Conservation (phyloP, 2,797 vertebrate species). For the Eupleurogrammus muticus region DNA sequence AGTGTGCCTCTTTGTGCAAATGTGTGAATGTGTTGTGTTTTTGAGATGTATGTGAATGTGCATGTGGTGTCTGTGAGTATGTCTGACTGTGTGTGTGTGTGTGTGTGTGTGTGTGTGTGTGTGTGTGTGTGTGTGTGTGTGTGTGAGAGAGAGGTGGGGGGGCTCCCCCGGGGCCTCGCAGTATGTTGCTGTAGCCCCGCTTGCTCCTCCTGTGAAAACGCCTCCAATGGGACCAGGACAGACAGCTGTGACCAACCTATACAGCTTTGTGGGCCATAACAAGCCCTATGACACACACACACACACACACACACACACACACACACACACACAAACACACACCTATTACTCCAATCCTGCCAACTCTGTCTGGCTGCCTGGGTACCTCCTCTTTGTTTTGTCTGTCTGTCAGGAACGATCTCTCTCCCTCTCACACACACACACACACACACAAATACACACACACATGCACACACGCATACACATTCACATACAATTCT, state of each 20-base stretch:
- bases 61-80: neutral
- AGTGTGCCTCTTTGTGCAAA: slow-evolving; percentile 67
- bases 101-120: slow-evolving; percentile 40
- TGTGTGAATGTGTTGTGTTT: slow-evolving; percentile 46
- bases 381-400: slow-evolving; percentile 57
- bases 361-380: slow-evolving; percentile 60
- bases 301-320: slow-evolving; percentile 46
- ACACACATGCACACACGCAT: slow-evolving; percentile 8
- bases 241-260: slow-evolving; percentile 86
- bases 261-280: slow-evolving; percentile 81
- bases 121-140: slow-evolving; percentile 31
- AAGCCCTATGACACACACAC: slow-evolving; percentile 76
- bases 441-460: slow-evolving; percentile 35
- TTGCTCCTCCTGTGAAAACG: slow-evolving; percentile 77
- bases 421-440: slow-evolving; percentile 9
- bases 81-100: slow-evolving; percentile 24
- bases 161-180: slow-evolving; percentile 83
- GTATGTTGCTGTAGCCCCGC: slow-evolving; percentile 77
- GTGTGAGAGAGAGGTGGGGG: slow-evolving; percentile 62
- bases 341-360: slow-evolving; percentile 52
- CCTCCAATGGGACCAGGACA: slow-evolving; percentile 82
- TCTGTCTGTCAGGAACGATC: slow-evolving; percentile 47
- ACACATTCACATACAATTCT: slow-evolving; percentile 32
- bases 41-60: slow-evolving; percentile 18
- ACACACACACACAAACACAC: slow-evolving; percentile 18